These are phyloP conservation scores for Notothenia rossii DNA, from an alignment of 2,113 vertebrate genomes.

Conservation along the genomic window DNA sequence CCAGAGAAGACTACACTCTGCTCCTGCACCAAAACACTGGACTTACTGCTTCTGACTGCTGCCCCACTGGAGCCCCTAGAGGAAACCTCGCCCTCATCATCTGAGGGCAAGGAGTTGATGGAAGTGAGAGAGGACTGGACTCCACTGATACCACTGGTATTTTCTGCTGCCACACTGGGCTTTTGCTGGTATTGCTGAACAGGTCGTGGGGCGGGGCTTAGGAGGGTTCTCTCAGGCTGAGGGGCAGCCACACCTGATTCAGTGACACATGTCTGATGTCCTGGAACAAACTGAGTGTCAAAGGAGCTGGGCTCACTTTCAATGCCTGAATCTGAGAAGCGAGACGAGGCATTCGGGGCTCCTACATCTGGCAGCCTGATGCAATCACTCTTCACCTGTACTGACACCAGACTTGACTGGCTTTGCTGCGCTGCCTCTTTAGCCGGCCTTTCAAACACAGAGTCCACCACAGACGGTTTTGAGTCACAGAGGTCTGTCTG, in stretches of 20 bases:
- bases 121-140: constrained; percentile 98
- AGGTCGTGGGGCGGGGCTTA: constrained; percentile 83
- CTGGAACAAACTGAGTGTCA: constrained; percentile 87
- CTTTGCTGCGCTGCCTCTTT: constrained; percentile 35
- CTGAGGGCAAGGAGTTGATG: constrained; percentile 96
- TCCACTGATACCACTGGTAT: constrained; percentile 91
- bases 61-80: constrained; percentile 84
- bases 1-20: constrained; percentile 87
- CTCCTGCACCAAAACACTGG: constrained; percentile 86
- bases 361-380: constrained; percentile 86
- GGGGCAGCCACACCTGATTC: constrained; percentile 73
- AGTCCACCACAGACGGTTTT: constrained; percentile 51
- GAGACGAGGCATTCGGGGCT: constrained; percentile 88
- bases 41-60: constrained; percentile 81
- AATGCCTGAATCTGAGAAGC: constrained; percentile 96
- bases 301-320: constrained; percentile 97
- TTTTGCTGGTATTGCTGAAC: constrained; percentile 85
- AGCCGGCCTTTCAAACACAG: constrained; percentile 56
- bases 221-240: constrained; percentile 83
- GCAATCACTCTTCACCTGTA: constrained; percentile 83
- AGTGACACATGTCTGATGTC: constrained; percentile 80
- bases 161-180: constrained; percentile 84
- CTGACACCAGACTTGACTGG: constrained; percentile 44
- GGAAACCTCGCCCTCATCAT: constrained; percentile 92
- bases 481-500: constrained; percentile 64